Evolutionary conservation across 2,113 vertebrate species (phyloP).

Genomic region (Apus apus): DNA sequence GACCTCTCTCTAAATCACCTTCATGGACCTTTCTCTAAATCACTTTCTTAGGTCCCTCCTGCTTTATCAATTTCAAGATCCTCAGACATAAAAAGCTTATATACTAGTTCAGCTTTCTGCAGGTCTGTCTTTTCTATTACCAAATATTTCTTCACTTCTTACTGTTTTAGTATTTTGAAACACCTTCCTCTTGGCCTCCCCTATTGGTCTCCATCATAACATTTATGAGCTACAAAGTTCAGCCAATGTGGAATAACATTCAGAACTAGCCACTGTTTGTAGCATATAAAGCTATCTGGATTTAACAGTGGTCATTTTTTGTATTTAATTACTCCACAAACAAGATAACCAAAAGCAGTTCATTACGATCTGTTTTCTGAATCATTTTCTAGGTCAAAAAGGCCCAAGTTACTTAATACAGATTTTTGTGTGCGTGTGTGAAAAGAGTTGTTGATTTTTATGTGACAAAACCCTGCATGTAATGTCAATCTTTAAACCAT

Average conservation of each 20-base stretch:
- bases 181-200: not conserved
- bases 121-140: not conserved
- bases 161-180: not conserved
- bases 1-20: not conserved
- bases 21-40: not conserved
- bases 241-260: not conserved
- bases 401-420: not conserved
- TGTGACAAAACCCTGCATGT: not conserved
- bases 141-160: not conserved
- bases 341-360: not conserved
- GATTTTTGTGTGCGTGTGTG: not conserved
- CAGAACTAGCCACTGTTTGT: not conserved
- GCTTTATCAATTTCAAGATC: not conserved
- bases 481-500: not conserved
- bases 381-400: not conserved
- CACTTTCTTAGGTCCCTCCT: not conserved
- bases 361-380: not conserved
- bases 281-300: not conserved
- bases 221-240: not conserved
- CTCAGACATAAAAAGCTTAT: not conserved
- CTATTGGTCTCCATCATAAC: not conserved
- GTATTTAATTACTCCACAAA: not conserved
- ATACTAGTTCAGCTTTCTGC: not conserved
- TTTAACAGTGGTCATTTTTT: not conserved
- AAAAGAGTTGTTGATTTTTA: not conserved